These are phyloP conservation scores for Eilema griseolum DNA, from an alignment of 2,888 invertebrate species.

Conservation along the genomic window DNA sequence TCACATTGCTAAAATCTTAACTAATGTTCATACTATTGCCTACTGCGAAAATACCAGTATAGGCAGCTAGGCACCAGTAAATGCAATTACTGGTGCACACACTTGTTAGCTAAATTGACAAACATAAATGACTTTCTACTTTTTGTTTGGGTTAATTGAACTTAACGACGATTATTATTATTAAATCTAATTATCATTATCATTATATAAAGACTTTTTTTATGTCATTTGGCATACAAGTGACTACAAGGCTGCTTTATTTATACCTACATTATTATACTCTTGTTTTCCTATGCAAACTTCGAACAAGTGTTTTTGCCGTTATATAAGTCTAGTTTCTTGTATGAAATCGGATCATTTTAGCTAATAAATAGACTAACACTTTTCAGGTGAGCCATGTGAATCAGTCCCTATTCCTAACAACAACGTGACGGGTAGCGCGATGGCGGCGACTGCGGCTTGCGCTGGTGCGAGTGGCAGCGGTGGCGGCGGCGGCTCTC, in stretches of 20 bases:
- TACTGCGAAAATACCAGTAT: not conserved
- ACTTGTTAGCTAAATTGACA: not conserved
- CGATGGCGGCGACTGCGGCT: constrained; percentile 82
- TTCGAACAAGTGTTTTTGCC: constrained; percentile 4
- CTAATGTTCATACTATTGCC: not conserved
- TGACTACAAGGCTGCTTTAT: not conserved
- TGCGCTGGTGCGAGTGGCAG: constrained; percentile 85
- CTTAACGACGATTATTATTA: not conserved
- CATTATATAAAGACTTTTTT: not conserved
- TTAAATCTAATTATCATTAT: not conserved
- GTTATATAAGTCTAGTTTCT: constrained; percentile 17
- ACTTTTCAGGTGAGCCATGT: constrained; percentile 90
- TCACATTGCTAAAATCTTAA: not conserved
- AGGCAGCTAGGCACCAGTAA: not conserved
- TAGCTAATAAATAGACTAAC: constrained; percentile 10
- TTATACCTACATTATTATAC: constrained; percentile 12
- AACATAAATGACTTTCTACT: not conserved
- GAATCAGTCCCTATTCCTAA: constrained; percentile 92
- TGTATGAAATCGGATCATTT: not conserved
- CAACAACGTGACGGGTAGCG: constrained; percentile 88
- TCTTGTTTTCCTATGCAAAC: not conserved
- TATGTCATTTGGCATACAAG: not conserved
- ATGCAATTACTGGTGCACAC: not conserved
- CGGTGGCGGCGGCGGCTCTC: constrained; percentile 84
- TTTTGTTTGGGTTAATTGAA: not conserved